Percentiles rank a stretch among this genome's conserved stretches.
These are phyloP conservation scores for Pristionchus entomophagus DNA, from an alignment of 2,888 invertebrate species.

Conservation along the genomic window DNA sequence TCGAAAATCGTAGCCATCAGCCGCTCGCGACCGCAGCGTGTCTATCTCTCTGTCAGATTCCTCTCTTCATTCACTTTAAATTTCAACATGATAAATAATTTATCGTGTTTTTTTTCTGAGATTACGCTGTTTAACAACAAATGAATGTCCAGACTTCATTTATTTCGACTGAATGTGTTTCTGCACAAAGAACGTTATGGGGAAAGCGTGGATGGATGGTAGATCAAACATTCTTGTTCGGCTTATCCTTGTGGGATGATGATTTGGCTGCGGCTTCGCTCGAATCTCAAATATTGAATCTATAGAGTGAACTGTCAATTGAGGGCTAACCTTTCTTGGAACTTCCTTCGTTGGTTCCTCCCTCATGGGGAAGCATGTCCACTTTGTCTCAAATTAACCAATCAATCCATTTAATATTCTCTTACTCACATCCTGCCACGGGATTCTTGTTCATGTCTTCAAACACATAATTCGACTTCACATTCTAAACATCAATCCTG, in stretches of 20 bases:
- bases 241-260: background rate
- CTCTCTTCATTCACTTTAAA: no score
- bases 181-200: slow-evolving; percentile 40
- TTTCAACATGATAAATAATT: no score
- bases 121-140: no score
- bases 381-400: background rate
- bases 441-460: slow-evolving; percentile 27
- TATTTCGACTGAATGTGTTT: slow-evolving; percentile 42
- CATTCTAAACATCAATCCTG: slow-evolving; percentile 3
- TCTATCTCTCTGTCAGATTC: background rate
- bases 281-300: background rate
- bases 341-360: slow-evolving; percentile 1
- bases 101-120: no score
- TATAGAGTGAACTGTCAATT: background rate
- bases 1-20: background rate
- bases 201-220: background rate
- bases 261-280: background rate
- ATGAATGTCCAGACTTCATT: slow-evolving; percentile 43
- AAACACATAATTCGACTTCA: slow-evolving; percentile 7
- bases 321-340: background rate
- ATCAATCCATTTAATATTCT: background rate
- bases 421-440: background rate
- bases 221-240: slow-evolving; percentile 9
- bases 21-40: slow-evolving; percentile 6
- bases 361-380: slow-evolving; percentile 1